phyloP scores from a whole-genome alignment of 2,797 vertebrate species.

The Ciconia nigra region DNA sequence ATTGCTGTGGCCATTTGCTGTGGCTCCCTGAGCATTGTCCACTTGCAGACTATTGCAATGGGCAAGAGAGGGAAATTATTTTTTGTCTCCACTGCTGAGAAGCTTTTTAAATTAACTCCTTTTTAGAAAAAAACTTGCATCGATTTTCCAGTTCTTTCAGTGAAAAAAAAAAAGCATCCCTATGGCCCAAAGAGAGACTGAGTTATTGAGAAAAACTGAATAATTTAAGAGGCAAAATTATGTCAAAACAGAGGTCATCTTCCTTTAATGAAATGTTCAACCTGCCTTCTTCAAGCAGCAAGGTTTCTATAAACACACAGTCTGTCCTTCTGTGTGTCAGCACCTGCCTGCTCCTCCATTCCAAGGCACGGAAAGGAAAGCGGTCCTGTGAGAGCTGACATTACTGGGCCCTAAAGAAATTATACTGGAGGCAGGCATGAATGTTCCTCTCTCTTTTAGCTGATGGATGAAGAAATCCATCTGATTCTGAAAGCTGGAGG shows the following conservation, averaged over 20 bases:
- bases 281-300: background rate
- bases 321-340: background rate
- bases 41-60: background rate
- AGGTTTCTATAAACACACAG: background rate
- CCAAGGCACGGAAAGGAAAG: background rate
- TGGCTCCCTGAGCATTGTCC: background rate
- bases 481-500: background rate
- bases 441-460: background rate
- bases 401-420: background rate
- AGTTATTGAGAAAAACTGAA: background rate
- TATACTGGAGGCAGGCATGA: background rate
- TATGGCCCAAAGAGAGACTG: background rate
- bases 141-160: background rate
- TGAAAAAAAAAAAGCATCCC: too few relatives aligned
- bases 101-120: background rate
- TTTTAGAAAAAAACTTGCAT: background rate
- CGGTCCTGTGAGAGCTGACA: background rate
- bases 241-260: background rate
- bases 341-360: background rate
- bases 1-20: background rate
- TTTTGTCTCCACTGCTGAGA: background rate
- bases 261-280: background rate
- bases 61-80: background rate
- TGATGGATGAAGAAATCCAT: background rate
- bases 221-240: background rate